Evolutionary conservation across 2,888 invertebrate genomes (phyloP).

Genomic region (Ceraclea dissimilis): DNA sequence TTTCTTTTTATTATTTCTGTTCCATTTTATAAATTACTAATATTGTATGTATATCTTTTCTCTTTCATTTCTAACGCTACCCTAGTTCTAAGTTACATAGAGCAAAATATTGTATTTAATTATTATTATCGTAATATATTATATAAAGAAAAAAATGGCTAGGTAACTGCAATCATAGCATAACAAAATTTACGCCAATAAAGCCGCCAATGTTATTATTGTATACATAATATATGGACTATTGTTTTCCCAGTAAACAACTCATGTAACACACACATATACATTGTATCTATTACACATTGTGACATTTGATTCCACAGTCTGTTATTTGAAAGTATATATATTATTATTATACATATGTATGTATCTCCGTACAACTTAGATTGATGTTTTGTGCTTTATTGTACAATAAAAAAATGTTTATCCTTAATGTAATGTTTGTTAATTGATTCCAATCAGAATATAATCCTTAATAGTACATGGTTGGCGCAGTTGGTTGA

Average conservation of each 20-base stretch:
- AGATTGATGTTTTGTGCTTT: conserved; percentile 23
- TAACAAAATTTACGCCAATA: not conserved
- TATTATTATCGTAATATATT: not conserved
- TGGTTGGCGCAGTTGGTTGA: too few species aligned
- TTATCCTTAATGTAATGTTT: conserved; percentile 16
- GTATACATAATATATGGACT: too few species aligned
- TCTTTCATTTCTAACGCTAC: conserved; percentile 12
- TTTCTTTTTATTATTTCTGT: too few species aligned
- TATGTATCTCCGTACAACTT: conserved; percentile 19
- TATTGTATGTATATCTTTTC: too few species aligned
- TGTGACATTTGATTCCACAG: not conserved
- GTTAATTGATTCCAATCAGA: too few species aligned
- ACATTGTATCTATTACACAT: too few species aligned
- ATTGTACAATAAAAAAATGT: conserved; percentile 22
- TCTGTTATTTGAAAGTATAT: conserved; percentile 13
- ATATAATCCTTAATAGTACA: too few species aligned
- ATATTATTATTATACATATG: conserved; percentile 12
- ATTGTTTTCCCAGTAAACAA: too few species aligned
- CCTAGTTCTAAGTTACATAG: conserved; percentile 15
- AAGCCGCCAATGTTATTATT: too few species aligned
- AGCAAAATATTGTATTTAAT: conserved; percentile 13
- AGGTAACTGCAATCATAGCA: not conserved
- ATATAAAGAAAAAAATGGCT: not conserved
- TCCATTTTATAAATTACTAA: too few species aligned
- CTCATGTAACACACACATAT: too few species aligned